Evolutionary conservation across 2,113 vertebrate genomes (phyloP).

Genomic region (Microtus pennsylvanicus): DNA sequence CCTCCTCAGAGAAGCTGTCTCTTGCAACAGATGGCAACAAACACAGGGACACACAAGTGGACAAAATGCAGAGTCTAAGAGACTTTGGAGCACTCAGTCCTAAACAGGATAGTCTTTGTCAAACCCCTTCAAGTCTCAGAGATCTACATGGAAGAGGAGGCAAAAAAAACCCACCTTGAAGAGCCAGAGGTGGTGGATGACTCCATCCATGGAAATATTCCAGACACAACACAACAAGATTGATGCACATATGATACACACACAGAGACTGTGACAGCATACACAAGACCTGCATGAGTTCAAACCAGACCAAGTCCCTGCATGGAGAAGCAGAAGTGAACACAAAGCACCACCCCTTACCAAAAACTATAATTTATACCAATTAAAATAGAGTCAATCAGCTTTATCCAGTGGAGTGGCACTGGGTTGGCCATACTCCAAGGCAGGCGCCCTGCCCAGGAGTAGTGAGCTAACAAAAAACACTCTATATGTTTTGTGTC

Average conservation of each 20-base stretch:
- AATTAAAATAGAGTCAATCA: background rate
- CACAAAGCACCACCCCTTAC: background rate
- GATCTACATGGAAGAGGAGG: background rate
- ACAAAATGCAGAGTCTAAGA: background rate
- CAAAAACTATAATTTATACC: background rate
- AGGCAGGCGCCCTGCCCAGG: background rate
- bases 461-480: background rate
- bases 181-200: background rate
- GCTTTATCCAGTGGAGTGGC: background rate
- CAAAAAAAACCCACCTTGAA: background rate
- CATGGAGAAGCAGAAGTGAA: background rate
- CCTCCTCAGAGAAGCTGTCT: background rate
- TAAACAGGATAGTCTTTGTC: background rate
- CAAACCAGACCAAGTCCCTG: background rate
- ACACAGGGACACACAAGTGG: background rate
- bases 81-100: background rate
- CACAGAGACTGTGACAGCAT: background rate
- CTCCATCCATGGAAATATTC: background rate
- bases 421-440: background rate
- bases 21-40: background rate
- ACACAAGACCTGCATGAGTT: background rate
- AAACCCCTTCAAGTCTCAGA: background rate
- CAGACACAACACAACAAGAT: background rate
- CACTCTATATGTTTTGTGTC: background rate
- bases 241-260: background rate